A percentile compares a stretch with the other conserved stretches of the same genome.
Evolutionary conservation across 1,140 invertebrate genomes (phyloP).

Genomic region (Propsilocerus akamusi): DNA sequence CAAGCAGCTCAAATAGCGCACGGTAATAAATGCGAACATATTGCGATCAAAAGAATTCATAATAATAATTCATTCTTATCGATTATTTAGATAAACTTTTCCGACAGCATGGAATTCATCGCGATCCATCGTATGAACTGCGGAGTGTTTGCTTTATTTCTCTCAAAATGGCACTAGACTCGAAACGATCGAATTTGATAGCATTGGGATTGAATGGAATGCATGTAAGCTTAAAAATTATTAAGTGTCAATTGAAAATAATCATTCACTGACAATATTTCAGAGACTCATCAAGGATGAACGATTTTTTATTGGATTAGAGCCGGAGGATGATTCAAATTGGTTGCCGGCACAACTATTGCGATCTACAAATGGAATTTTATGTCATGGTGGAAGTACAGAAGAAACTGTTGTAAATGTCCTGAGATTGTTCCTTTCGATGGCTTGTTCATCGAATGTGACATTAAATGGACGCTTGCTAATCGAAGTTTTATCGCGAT

Average conservation of each 20-base stretch:
- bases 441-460: constrained; percentile 60
- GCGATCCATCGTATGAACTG: constrained; percentile 65
- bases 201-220: constrained; percentile 64
- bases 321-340: constrained; percentile 76
- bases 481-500: constrained; percentile 50
- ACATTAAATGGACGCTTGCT: constrained; percentile 61
- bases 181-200: constrained; percentile 65
- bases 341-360: constrained; percentile 81
- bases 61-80: constrained; percentile 5
- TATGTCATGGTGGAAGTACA: constrained; percentile 49
- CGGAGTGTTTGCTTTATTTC: constrained; percentile 64
- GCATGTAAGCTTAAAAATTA: constrained; percentile 40
- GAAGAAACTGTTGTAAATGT: constrained; percentile 38
- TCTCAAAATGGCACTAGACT: constrained; percentile 71
- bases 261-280: constrained; percentile 7
- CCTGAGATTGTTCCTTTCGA: constrained; percentile 50
- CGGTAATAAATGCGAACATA: constrained; percentile 30
- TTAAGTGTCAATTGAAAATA: neutral
- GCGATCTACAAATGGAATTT: constrained; percentile 59
- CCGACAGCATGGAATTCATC: constrained; percentile 53
- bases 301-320: constrained; percentile 75
- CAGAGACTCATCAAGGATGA: constrained; percentile 81
- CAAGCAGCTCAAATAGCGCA: constrained; percentile 63
- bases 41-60: constrained; percentile 1
- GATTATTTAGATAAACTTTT: constrained; percentile 56